These are phyloP conservation scores for Nasonia longicornis DNA, from an alignment of 1,140 invertebrate genomes.

Conservation along the genomic window DNA sequence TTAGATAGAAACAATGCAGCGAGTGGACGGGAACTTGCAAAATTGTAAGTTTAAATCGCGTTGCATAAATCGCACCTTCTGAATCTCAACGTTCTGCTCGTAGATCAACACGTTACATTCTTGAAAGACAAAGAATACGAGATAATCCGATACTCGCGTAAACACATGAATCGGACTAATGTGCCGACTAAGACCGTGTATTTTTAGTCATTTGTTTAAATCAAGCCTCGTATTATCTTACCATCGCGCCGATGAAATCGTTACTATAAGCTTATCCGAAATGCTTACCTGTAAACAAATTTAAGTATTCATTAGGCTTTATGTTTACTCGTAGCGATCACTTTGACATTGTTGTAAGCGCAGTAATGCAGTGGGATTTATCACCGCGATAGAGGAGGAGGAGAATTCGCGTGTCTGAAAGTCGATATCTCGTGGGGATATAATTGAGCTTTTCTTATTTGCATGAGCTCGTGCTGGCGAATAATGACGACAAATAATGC, in stretches of 20 bases:
- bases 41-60: too few relatives aligned
- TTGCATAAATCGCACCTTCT: too few relatives aligned
- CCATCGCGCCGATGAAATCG: neutral
- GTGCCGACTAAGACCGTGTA: neutral
- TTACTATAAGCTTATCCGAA: neutral
- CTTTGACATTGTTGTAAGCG: constrained; percentile 1
- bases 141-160: neutral
- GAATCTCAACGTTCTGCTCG: too few relatives aligned
- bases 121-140: neutral
- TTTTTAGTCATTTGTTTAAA: neutral
- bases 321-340: neutral
- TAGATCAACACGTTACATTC: too few relatives aligned
- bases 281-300: constrained; percentile 28
- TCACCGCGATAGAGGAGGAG: neutral
- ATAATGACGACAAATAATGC: neutral
- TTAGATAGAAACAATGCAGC: neutral
- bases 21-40: too few relatives aligned
- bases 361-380: constrained; percentile 22
- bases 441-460: constrained; percentile 19
- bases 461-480: neutral
- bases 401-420: constrained; percentile 21
- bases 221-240: constrained; percentile 16
- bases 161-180: neutral
- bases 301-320: neutral
- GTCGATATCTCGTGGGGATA: constrained; percentile 9